These are phyloP conservation scores for Heliconius cydno DNA, from an alignment of 2,888 invertebrate genomes.

Conservation along the genomic window DNA sequence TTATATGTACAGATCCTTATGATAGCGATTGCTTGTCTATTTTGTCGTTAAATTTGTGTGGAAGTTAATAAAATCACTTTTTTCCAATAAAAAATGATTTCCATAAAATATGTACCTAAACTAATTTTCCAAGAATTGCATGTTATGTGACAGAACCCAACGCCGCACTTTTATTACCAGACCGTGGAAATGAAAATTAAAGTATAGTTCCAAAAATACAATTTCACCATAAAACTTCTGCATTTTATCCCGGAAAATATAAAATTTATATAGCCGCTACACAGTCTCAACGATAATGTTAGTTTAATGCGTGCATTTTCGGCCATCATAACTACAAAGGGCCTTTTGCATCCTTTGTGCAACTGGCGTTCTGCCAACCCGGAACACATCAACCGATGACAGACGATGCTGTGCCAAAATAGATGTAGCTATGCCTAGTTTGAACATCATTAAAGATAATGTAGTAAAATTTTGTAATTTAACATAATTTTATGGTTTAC, in stretches of 20 bases:
- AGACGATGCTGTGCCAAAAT: slow-evolving; percentile 47
- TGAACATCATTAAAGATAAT: neutral
- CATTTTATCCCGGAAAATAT: slow-evolving; percentile 14
- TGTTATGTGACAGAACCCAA: too few species aligned
- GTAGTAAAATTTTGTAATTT: neutral
- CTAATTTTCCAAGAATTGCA: too few species aligned
- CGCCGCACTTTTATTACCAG: too few species aligned
- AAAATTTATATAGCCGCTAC: slow-evolving; percentile 8
- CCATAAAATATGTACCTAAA: too few species aligned
- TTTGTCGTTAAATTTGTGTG: neutral
- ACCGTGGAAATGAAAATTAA: neutral
- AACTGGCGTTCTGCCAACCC: slow-evolving; percentile 71
- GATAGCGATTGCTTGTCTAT: neutral
- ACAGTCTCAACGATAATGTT: slow-evolving; percentile 10
- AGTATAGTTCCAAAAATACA: neutral
- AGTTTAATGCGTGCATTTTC: slow-evolving; percentile 22
- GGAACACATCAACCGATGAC: slow-evolving; percentile 59
- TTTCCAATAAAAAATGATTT: too few species aligned
- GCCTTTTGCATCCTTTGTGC: slow-evolving; percentile 70
- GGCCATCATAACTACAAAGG: slow-evolving; percentile 42
- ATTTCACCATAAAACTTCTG: neutral
- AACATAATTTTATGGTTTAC: neutral
- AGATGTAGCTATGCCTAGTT: slow-evolving; percentile 38
- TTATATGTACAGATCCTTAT: neutral
- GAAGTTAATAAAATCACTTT: too few species aligned